Evolutionary conservation across 2,888 invertebrate species (phyloP).

Genomic region (Ceramica pisi): DNA sequence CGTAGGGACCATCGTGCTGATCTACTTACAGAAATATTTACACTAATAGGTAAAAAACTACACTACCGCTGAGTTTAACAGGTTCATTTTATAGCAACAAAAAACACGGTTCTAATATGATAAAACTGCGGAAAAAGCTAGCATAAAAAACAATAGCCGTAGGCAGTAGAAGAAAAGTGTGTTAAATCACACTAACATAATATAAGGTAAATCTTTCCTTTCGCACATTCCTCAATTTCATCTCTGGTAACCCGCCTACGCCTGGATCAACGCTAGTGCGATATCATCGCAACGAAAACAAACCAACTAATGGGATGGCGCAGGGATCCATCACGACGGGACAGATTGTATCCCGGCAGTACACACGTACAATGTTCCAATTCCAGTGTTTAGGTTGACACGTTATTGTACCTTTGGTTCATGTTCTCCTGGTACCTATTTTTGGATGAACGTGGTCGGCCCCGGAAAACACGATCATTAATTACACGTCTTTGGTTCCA

Average conservation of each 20-base stretch:
- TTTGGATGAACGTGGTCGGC: not conserved
- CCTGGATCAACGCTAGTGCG: conserved; percentile 25
- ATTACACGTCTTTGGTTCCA: no score
- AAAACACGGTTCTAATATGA: no score
- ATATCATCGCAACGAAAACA: conserved; percentile 45
- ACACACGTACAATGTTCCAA: conserved; percentile 15
- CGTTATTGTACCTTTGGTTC: not conserved
- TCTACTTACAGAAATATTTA: not conserved
- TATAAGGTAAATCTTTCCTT: no score
- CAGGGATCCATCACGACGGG: conserved; percentile 56
- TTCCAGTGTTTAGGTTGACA: conserved; percentile 24
- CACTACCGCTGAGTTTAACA: not conserved
- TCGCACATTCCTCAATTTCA: conserved; percentile 1
- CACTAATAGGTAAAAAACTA: not conserved
- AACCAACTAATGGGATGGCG: conserved; percentile 26
- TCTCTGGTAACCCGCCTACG: not conserved
- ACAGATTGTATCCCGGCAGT: conserved; percentile 36
- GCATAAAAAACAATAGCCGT: not conserved
- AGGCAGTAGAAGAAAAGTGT: not conserved
- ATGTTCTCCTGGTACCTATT: not conserved
- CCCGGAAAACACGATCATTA: not conserved
- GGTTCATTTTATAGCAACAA: not conserved
- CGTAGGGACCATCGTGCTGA: no score
- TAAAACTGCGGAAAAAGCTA: not conserved
- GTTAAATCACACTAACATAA: not conserved